Evolutionary conservation across 2,797 vertebrate species (phyloP), one percentile per base, ranked within the genome.

Genomic region (Hippocampus kuda): DNA sequence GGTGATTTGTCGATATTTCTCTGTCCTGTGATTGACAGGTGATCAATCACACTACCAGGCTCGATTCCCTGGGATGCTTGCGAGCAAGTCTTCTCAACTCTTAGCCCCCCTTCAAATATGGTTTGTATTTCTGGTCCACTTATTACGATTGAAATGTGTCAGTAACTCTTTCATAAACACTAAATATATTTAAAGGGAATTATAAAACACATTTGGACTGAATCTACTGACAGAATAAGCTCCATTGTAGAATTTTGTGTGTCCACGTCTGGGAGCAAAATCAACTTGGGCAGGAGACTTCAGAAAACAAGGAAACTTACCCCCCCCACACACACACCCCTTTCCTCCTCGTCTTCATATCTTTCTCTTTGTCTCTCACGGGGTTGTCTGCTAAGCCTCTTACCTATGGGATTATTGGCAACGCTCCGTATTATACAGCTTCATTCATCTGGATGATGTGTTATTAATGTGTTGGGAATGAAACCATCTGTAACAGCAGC

Each of bases 401-500:
- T 88, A 89, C 87, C 88, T 85, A 74, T 77, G 79, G 84, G 86
- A 86, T 88, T 88, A 89, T 87, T 84, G 85, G 77, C 81, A 88
- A 83, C 77, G 42, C 81, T 59, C 71, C 82, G 83, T 85, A 88
- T 89, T 88, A 87, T 83, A 84, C 81, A 80, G 84, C 81, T 88
- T 84, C 84, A 88, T 88, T 90, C 81, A 86, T 87, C 85, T 87
- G 84, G 80, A 88, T 88, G 85, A 85, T 84, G 83, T 70, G 79
- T 88, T 85, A 88, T 88, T 89, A 90, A 88, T 82, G 81, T 77
- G 78, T 78, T 81, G 81, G 81, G 78, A 85, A 85, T 81, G 71
- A 85, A 85, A 88, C 84, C 84, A 83, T 85, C 85, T 85, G 85
- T 79, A 83, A 80, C 54, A 34, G 74, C 63, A 27, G 70, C 67